Conservation (phyloP, 1,140 invertebrate species). For the Drosophila orosa region DNA sequence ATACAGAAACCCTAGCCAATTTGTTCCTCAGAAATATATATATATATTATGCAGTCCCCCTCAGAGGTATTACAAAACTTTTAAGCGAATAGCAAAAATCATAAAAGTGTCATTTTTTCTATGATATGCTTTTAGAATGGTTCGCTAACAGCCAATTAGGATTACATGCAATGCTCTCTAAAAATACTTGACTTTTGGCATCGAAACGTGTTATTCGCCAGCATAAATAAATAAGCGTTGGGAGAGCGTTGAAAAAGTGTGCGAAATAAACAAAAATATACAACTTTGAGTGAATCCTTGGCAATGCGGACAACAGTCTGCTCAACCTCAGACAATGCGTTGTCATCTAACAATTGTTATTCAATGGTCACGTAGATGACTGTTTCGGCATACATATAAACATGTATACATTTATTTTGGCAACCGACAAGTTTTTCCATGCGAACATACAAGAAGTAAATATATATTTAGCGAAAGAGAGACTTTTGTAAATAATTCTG, state of each 20-base stretch:
- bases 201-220: slow-evolving; percentile 58
- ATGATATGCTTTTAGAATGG: slow-evolving; percentile 48
- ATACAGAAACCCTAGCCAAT: neutral
- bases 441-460: slow-evolving; percentile 12
- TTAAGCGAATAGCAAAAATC: slow-evolving; percentile 11
- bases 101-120: slow-evolving; percentile 50
- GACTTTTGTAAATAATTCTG: slow-evolving; percentile 34
- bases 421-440: slow-evolving; percentile 34
- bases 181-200: slow-evolving; percentile 74
- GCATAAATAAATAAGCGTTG: slow-evolving; percentile 57
- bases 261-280: slow-evolving; percentile 35
- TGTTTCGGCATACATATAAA: slow-evolving; percentile 5
- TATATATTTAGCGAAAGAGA: slow-evolving; percentile 13
- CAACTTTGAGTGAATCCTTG: slow-evolving; percentile 76
- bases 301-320: slow-evolving; percentile 60
- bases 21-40: neutral
- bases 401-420: slow-evolving; percentile 25
- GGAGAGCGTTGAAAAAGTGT: slow-evolving; percentile 33
- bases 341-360: slow-evolving; percentile 78
- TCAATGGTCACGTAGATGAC: slow-evolving; percentile 61
- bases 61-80: slow-evolving; percentile 28
- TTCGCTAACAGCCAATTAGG: slow-evolving; percentile 60
- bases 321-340: slow-evolving; percentile 65
- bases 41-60: neutral
- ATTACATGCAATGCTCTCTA: slow-evolving; percentile 52